Evolutionary conservation across 1,140 invertebrate genomes (phyloP), one percentile per base, ranked within the genome.

Genomic region (Antheraea mylitta): DNA sequence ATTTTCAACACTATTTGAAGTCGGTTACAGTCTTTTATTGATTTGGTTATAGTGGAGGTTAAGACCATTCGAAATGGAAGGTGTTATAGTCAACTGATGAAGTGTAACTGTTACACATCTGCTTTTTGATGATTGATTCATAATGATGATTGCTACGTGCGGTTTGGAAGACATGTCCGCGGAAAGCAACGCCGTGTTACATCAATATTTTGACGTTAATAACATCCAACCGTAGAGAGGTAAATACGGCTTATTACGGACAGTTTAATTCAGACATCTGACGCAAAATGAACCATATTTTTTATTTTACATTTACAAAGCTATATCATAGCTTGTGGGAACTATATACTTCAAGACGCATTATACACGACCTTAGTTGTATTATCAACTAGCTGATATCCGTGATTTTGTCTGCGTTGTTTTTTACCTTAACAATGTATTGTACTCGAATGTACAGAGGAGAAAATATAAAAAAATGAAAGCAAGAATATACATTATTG

Each of bases 81-180:
- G 11, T 72, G 61, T 63, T 6, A 11, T n/a, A 68, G 42, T 18
- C 64, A 80, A 82, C 75, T 77, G 81, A 74, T 81, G 82, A 84
- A 83, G 78, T 81, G 71, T 82, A 82, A 83, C 85, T 72, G 82
- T 85, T 81, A 81, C 79, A 83, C 83, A 88, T 90, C 83, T 89
- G 87, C 80, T 76, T 82, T 83, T 85, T 75, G 74, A 77, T 78
- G 86, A 88, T 88, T 88, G 85, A 84, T 85, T 81, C 79, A 77
- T 87, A 90, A 87, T 85, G 70, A 86, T 88, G 83, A 89, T 86
- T 83, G 78, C 81, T 71, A 80, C 73, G 78, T 82, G 81, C 77
- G 80, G 80, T 84, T 77, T 74, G 63, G 70, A 78, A 81, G 79
- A 81, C 75, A 79, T 78, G 75, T 79, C 75, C 75, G 75, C 76